phyloP scores from a whole-genome alignment of 2,888 invertebrate species.

The Sinelater perroti region DNA sequence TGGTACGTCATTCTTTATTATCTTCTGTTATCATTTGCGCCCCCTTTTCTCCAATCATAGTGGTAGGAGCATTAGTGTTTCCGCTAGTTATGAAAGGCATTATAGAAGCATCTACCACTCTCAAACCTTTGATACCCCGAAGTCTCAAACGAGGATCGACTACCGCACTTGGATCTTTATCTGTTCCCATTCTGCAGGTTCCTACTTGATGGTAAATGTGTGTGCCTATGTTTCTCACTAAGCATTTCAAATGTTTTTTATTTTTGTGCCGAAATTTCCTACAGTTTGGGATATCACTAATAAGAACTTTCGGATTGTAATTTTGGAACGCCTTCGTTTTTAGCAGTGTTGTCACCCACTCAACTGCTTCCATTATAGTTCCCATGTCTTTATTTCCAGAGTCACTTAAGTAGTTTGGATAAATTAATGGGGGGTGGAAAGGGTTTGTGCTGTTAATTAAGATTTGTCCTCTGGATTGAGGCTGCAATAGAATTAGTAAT shows the following conservation, averaged over 20 bases:
- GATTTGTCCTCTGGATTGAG: slow-evolving; percentile 59
- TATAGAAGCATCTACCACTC: slow-evolving; percentile 83
- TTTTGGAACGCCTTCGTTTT: slow-evolving; percentile 57
- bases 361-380: slow-evolving; percentile 64
- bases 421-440: slow-evolving; percentile 46
- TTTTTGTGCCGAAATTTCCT: slow-evolving; percentile 65
- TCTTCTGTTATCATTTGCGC: slow-evolving; percentile 72
- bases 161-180: slow-evolving; percentile 75
- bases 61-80: slow-evolving; percentile 64
- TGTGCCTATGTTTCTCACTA: slow-evolving; percentile 74
- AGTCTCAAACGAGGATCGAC: slow-evolving; percentile 74
- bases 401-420: slow-evolving; percentile 70
- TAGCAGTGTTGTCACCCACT: slow-evolving; percentile 56
- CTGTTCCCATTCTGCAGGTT: slow-evolving; percentile 78
- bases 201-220: slow-evolving; percentile 65
- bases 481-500: slow-evolving; percentile 59
- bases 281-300: slow-evolving; percentile 58
- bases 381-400: slow-evolving; percentile 61
- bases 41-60: slow-evolving; percentile 66
- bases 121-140: slow-evolving; percentile 70
- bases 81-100: slow-evolving; percentile 76
- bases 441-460: slow-evolving; percentile 64
- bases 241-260: slow-evolving; percentile 60
- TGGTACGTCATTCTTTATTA: slow-evolving; percentile 58
- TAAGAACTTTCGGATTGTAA: slow-evolving; percentile 54